Evolutionary conservation across 2,888 invertebrate genomes (phyloP).

Genomic region (Troides helena): DNA sequence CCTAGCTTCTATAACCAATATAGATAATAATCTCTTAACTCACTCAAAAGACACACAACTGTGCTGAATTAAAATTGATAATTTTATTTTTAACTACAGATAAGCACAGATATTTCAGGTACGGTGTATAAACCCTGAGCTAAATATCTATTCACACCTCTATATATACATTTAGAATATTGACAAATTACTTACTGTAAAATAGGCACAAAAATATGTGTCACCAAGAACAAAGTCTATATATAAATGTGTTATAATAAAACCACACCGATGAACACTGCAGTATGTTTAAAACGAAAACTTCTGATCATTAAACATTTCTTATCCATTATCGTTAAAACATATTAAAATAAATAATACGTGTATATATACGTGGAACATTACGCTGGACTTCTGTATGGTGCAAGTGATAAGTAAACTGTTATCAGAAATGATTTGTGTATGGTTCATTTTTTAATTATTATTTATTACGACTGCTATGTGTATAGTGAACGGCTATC

Average conservation of each 20-base stretch:
- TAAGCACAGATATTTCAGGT: too few species aligned
- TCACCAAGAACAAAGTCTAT: conserved; percentile 1
- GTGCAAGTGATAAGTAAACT: conserved; percentile 29
- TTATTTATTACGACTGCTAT: too few species aligned
- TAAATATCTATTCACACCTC: too few species aligned
- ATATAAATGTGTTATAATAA: not conserved
- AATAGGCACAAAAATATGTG: not conserved
- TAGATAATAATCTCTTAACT: too few species aligned
- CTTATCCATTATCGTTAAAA: conserved; percentile 25
- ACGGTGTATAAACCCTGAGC: too few species aligned
- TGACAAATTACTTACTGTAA: conserved; percentile 6
- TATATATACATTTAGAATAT: not conserved
- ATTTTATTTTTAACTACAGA: too few species aligned
- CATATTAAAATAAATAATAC: conserved; percentile 29
- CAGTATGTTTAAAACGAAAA: conserved; percentile 7
- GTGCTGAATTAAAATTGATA: too few species aligned
- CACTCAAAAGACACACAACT: too few species aligned
- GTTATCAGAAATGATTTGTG: not conserved
- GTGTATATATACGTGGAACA: conserved; percentile 45
- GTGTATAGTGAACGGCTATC: too few species aligned
- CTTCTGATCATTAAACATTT: conserved; percentile 1
- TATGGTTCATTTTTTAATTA: not conserved
- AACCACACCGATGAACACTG: conserved; percentile 8
- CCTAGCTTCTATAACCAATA: too few species aligned
- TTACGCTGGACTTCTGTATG: conserved; percentile 43